Percentiles rank a stretch among this genome's conserved stretches.
Conservation (phyloP, 2,113 vertebrate genomes). For the Charadrius vociferus region DNA sequence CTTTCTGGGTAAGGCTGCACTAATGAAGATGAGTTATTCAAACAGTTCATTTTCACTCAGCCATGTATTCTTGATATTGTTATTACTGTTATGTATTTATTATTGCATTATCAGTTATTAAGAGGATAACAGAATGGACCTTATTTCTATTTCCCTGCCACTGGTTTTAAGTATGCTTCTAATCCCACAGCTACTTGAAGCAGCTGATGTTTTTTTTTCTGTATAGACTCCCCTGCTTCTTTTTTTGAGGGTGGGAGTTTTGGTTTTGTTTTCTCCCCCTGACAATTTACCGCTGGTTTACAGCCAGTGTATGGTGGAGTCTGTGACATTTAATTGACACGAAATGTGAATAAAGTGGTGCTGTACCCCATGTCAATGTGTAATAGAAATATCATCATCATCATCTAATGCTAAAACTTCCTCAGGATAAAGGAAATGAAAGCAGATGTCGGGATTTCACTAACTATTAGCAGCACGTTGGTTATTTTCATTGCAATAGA, state of each 20-base stretch:
- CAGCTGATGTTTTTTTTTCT: not conserved
- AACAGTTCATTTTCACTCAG: not conserved
- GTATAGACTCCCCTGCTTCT: not conserved
- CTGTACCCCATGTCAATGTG: not conserved
- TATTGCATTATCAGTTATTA: constrained; percentile 10
- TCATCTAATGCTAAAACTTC: not conserved
- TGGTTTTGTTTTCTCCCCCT: not conserved
- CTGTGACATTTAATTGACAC: not conserved
- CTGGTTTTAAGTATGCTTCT: not conserved
- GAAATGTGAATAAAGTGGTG: not conserved
- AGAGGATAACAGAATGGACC: not conserved
- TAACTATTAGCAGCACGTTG: not conserved
- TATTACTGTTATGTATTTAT: not conserved
- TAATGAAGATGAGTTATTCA: not conserved
- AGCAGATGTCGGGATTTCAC: not conserved
- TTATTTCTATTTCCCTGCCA: not conserved
- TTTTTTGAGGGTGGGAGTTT: not conserved
- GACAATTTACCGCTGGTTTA: not conserved
- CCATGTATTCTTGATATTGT: not conserved
- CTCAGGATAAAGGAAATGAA: not conserved
- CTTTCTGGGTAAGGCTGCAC: not conserved
- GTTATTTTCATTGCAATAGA: not conserved
- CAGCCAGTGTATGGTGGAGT: not conserved
- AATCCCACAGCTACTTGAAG: not conserved
- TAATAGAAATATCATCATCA: not conserved